Evolutionary conservation across 53 echinoderm and acorn worm species (phyloP).

Genomic region (Hippasteria phrygiana): DNA sequence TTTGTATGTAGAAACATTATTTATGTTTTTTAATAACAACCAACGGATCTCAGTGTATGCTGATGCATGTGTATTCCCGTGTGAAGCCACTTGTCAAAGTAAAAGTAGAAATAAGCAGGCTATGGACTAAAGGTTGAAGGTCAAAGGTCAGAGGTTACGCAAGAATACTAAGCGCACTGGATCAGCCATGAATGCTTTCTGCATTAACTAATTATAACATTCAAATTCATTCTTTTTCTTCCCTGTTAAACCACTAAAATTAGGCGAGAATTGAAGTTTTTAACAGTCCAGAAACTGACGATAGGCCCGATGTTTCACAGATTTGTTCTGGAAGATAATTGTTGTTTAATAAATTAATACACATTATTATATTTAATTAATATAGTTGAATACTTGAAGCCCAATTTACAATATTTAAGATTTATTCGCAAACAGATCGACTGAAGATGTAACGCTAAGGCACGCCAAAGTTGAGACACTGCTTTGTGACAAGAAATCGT

Average conservation of each 20-base stretch:
- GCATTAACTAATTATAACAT: constrained; percentile 46
- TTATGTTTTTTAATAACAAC: constrained; percentile 52
- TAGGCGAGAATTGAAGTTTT: constrained; percentile 48
- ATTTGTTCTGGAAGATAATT: neutral
- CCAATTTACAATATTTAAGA: constrained; percentile 37
- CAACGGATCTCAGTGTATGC: constrained; percentile 36
- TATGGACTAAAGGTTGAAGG: neutral
- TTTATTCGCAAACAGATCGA: constrained; percentile 9
- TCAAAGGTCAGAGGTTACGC: constrained; percentile 55
- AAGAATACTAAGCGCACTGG: constrained; percentile 66
- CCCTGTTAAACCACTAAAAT: neutral
- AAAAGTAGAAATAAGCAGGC: constrained; percentile 22
- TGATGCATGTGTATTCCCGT: neutral
- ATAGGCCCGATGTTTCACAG: constrained; percentile 14
- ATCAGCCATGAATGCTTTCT: constrained; percentile 65
- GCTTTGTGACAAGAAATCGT: neutral
- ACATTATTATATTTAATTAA: constrained; percentile 51
- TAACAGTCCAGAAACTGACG: constrained; percentile 50
- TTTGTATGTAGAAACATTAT: constrained; percentile 59
- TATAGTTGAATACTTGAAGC: constrained; percentile 55
- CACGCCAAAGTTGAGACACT: neutral
- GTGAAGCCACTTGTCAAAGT: constrained; percentile 39
- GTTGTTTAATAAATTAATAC: constrained; percentile 57
- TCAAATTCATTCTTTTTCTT: neutral
- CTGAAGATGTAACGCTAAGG: constrained; percentile 23